Base-by-base conservation (phyloP, 2,888 invertebrate genomes). In the Eueremaeus valkanovi region DNA sequence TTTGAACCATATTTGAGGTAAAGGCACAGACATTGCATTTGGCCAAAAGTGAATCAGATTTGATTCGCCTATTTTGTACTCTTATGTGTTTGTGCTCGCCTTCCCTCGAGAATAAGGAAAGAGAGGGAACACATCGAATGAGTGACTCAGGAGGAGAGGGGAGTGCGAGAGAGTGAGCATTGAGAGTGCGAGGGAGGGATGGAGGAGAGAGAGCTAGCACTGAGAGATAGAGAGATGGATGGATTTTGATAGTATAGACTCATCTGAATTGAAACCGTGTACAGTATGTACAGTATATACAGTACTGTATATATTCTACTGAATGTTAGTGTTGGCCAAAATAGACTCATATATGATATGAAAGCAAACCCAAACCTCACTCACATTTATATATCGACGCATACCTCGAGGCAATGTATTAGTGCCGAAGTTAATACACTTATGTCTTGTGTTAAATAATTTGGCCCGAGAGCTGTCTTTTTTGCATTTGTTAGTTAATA, bases 1-100 rank as follows among this genome's bases (percentile, higher is more conserved):
- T 66, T 66, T 66, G 61, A 66, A 31, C 66, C 66, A 66, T 66
- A 66, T 66, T 66, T 66, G 66, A 66, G 66, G 66, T 66, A 66
- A 66, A 66, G 40, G 66, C 21, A 61, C 18, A 61, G 18, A 61
- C 61, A 66, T 36, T 36, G 33, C 66, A 36, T 18, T 66, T 36
- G 66, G 66, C 66, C 40, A 36, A 66, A 61, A 66, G 66, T 66
- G 66, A 66, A 66, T 66, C 66, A 66, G 36, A 66, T 66, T 66
- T 66, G 66, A 61, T 61, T 61, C 61, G 61, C 21, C 61, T 61
- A 61, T 61, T 61, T 61, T 31, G 61, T 61, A 31, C 31, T 61
- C 61, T n/a, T 61, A 61, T 27, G 31, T 61, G 29, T 61, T 31
- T 61, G 61, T 61, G 61, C 61, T 31, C 8, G 31, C 61, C 61